These are phyloP conservation scores for Bhutanitis thaidina DNA, from an alignment of 2,888 invertebrate species.

Conservation along the genomic window DNA sequence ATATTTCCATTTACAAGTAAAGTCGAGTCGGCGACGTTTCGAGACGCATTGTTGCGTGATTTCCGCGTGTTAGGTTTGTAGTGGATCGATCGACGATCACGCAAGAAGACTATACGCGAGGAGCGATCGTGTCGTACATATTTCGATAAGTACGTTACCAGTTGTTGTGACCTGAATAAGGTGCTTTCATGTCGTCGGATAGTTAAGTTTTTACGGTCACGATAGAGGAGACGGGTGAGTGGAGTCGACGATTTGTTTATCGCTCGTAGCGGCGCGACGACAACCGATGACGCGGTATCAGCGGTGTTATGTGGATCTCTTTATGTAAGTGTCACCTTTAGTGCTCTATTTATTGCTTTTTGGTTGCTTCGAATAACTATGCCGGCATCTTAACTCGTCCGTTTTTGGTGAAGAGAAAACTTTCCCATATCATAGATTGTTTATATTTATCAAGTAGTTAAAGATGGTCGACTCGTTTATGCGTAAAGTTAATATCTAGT, in stretches of 20 bases:
- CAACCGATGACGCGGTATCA: constrained; percentile 64
- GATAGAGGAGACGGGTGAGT: constrained; percentile 64
- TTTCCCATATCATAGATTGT: too few species aligned
- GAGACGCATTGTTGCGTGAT: constrained; percentile 41
- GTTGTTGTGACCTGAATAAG: constrained; percentile 69
- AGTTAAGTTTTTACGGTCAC: constrained; percentile 73
- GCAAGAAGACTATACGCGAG: constrained; percentile 52
- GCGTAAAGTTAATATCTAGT: too few species aligned
- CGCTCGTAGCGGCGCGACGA: constrained; percentile 61
- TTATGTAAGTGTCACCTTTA: constrained; percentile 73
- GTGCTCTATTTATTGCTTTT: constrained; percentile 66
- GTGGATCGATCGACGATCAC: constrained; percentile 34
- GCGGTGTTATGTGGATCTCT: constrained; percentile 58
- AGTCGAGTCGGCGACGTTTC: constrained; percentile 34
- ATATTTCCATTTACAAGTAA: constrained; percentile 23
- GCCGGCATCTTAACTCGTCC: constrained; percentile 3
- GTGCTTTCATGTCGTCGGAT: constrained; percentile 71
- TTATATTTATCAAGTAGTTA: too few species aligned
- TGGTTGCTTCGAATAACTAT: constrained; percentile 37
- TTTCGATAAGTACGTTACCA: constrained; percentile 64
- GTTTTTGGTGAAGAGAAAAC: not conserved
- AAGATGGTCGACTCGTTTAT: too few species aligned
- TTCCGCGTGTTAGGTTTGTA: constrained; percentile 32
- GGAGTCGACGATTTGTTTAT: constrained; percentile 71
- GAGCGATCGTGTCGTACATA: constrained; percentile 64